These are phyloP conservation scores for Platycheirus rosarum DNA, from an alignment of 2,888 invertebrate genomes.

Conservation along the genomic window DNA sequence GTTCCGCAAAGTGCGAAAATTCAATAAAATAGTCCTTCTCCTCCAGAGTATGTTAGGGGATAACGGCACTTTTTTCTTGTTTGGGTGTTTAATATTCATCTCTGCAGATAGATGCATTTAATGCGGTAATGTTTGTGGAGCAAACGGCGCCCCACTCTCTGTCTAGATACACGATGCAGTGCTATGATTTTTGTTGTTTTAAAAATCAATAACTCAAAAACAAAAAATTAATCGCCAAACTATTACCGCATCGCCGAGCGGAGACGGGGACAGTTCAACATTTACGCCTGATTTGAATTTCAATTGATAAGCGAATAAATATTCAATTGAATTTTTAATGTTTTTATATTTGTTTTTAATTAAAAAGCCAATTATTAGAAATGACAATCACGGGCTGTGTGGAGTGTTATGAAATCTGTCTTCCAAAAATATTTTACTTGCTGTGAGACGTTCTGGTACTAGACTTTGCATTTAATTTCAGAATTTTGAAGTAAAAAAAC, in stretches of 20 bases:
- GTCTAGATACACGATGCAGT: constrained; percentile 23
- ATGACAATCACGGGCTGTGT: constrained; percentile 18
- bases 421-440: constrained; percentile 50
- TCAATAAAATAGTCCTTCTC: constrained; percentile 34
- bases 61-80: constrained; percentile 34
- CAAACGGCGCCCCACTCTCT: constrained; percentile 8
- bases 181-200: constrained; percentile 55
- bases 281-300: constrained; percentile 20
- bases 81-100: constrained; percentile 3
- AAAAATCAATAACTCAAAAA: constrained; percentile 48
- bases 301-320: constrained; percentile 49
- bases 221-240: constrained; percentile 28
- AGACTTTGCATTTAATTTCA: neutral
- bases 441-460: neutral
- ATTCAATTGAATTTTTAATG: constrained; percentile 15
- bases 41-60: constrained; percentile 37
- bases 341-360: constrained; percentile 10
- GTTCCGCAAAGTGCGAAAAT: constrained; percentile 35
- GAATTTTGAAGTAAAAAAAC: constrained; percentile 1
- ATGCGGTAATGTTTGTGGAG: constrained; percentile 31
- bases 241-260: constrained; percentile 26
- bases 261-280: constrained; percentile 36
- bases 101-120: constrained; percentile 36
- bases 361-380: constrained; percentile 34
- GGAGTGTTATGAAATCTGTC: constrained; percentile 65